Percentiles rank a stretch among this genome's conserved stretches.
phyloP scores from a whole-genome alignment of 2,888 invertebrate species.

The Acrocyrtus sp. region DNA sequence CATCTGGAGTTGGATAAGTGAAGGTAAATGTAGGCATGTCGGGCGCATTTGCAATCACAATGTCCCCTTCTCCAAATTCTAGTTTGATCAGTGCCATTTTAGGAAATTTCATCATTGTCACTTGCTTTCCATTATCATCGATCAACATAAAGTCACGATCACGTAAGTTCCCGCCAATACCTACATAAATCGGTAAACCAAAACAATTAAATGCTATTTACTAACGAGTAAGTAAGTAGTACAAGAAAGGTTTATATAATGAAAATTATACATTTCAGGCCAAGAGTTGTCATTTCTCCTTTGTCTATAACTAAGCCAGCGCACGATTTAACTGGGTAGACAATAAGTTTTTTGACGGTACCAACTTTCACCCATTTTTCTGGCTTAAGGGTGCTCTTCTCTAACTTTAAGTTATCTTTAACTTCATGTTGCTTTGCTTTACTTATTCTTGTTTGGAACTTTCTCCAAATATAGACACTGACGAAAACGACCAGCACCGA shows the following conservation, averaged over 20 bases:
- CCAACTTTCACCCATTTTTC: constrained; percentile 66
- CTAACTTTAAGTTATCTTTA: background rate
- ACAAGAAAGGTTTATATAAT: too few relatives aligned
- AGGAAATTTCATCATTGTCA: constrained; percentile 49
- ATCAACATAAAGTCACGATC: constrained; percentile 59
- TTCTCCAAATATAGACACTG: constrained; percentile 32
- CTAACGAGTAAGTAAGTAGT: too few relatives aligned
- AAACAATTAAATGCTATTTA: too few relatives aligned
- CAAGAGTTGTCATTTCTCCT: constrained; percentile 65
- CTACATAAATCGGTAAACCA: too few relatives aligned
- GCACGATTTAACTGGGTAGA: constrained; percentile 69
- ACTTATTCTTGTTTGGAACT: constrained; percentile 9
- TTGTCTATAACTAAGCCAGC: constrained; percentile 64
- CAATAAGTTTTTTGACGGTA: constrained; percentile 65
- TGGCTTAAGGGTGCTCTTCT: constrained; percentile 4
- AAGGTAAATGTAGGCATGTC: constrained; percentile 54
- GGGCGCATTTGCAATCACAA: constrained; percentile 57
- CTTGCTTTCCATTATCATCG: constrained; percentile 46
- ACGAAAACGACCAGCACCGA: constrained; percentile 16
- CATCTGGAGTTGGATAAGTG: constrained; percentile 26
- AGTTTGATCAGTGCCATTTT: constrained; percentile 53
- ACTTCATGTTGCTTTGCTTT: constrained; percentile 2
- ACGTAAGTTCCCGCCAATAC: too few relatives aligned
- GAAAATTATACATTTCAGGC: constrained; percentile 65
- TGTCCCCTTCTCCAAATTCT: constrained; percentile 29